Evolutionary conservation across 1,140 invertebrate genomes (phyloP).

Genomic region (Gonatopus flavifemur): DNA sequence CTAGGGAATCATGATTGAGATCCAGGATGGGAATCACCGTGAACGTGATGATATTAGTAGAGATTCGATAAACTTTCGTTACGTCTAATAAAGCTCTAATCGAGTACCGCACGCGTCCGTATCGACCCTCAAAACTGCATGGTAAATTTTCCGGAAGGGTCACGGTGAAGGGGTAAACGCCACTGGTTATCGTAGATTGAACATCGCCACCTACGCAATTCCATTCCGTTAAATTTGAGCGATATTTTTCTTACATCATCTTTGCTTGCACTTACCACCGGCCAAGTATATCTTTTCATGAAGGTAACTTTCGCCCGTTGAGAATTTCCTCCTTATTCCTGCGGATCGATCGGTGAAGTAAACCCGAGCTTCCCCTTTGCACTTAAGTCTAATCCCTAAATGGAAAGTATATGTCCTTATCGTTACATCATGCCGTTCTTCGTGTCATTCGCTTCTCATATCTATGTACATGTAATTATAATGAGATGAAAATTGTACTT

Average conservation of each 20-base stretch:
- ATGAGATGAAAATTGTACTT: too few relatives aligned
- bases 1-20: constrained; percentile 38
- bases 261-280: constrained; percentile 26
- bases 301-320: constrained; percentile 34
- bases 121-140: constrained; percentile 45
- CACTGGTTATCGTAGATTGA: constrained; percentile 21
- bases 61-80: constrained; percentile 21
- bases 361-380: constrained; percentile 38
- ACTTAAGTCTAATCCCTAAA: constrained; percentile 35
- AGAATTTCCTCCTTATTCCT: constrained; percentile 35
- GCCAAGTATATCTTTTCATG: constrained; percentile 29
- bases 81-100: constrained; percentile 35
- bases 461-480: too few relatives aligned
- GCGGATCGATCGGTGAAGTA: constrained; percentile 39
- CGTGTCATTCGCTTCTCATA: too few relatives aligned
- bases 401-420: not conserved
- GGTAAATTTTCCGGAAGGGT: constrained; percentile 35
- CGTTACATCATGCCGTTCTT: too few relatives aligned
- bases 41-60: constrained; percentile 34
- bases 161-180: constrained; percentile 36
- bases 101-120: constrained; percentile 42
- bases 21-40: constrained; percentile 34
- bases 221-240: constrained; percentile 14
- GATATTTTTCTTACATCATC: not conserved
- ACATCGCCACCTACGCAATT: constrained; percentile 23